phyloP scores from a whole-genome alignment of 1,140 invertebrate genomes.

The Caenorhabditis elegans region DNA sequence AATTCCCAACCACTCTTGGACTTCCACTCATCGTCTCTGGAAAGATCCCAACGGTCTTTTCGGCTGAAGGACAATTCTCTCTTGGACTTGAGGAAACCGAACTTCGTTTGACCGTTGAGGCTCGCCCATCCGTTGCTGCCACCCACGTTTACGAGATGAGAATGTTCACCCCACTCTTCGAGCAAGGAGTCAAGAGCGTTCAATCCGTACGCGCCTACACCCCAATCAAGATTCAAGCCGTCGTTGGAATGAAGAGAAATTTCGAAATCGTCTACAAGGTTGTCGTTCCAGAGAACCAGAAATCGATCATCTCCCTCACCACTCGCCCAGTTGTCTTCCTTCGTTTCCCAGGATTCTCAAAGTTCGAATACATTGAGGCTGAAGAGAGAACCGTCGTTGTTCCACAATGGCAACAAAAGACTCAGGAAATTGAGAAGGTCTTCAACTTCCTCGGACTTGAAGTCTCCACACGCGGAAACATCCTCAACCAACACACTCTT shows the following conservation, averaged over 20 bases:
- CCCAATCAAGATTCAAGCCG: conserved; percentile 41
- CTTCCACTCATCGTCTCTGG: conserved; percentile 49
- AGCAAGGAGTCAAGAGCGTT: conserved; percentile 42
- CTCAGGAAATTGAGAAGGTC: neutral
- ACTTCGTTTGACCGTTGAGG: conserved; percentile 20
- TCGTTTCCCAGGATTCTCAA: conserved; percentile 32
- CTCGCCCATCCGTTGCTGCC: conserved; percentile 39
- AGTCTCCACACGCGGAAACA: neutral
- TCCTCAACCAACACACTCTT: neutral
- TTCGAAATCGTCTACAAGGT: conserved; percentile 11
- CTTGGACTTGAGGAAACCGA: neutral
- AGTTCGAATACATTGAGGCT: conserved; percentile 32
- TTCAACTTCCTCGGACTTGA: conserved; percentile 19
- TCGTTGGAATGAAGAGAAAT: neutral
- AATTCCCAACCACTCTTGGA: conserved; percentile 53
- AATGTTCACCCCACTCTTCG: conserved; percentile 44
- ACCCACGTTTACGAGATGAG: conserved; percentile 39
- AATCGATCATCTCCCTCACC: conserved; percentile 38
- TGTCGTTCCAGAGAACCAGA: conserved; percentile 29
- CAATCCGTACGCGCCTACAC: conserved; percentile 35
- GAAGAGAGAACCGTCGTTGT: conserved; percentile 49
- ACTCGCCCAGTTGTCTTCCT: conserved; percentile 46
- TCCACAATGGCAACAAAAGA: conserved; percentile 16
- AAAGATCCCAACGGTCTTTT: conserved; percentile 41
- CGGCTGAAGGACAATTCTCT: conserved; percentile 14